Conservation (phyloP, 2,888 invertebrate species). For the Germaria angustata region DNA sequence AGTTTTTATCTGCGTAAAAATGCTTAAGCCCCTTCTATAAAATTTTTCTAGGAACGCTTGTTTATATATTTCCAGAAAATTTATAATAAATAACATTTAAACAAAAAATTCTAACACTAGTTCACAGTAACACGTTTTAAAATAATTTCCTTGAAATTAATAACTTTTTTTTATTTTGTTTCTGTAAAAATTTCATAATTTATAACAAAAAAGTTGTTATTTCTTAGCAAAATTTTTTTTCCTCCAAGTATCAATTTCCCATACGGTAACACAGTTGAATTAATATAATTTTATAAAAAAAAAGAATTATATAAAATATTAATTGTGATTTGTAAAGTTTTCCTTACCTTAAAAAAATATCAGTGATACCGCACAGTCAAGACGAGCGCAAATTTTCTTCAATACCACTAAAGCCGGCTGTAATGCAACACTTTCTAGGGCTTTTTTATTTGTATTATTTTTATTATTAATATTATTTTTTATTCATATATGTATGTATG, state of each 20-base stretch:
- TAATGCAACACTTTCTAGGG: constrained; percentile 64
- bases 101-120: too few relatives aligned
- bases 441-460: constrained; percentile 17
- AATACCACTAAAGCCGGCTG: constrained; percentile 65
- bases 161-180: background rate
- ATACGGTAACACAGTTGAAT: constrained; percentile 16
- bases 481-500: background rate
- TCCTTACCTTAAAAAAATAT: constrained; percentile 51
- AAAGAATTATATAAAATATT: too few relatives aligned
- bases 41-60: too few relatives aligned
- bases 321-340: background rate
- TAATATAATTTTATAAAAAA: too few relatives aligned
- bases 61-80: too few relatives aligned
- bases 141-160: constrained; percentile 35
- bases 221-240: constrained; percentile 9
- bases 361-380: constrained; percentile 14
- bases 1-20: too few relatives aligned
- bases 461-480: background rate
- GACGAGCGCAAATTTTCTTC: constrained; percentile 27
- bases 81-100: too few relatives aligned
- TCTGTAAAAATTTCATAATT: constrained; percentile 15
- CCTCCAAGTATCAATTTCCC: constrained; percentile 39
- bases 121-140: background rate
- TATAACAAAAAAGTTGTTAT: background rate
- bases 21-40: too few relatives aligned